Evolutionary conservation across 2,888 invertebrate genomes (phyloP), one percentile per base, ranked within the genome.

Genomic region (Arctia plantaginis): DNA sequence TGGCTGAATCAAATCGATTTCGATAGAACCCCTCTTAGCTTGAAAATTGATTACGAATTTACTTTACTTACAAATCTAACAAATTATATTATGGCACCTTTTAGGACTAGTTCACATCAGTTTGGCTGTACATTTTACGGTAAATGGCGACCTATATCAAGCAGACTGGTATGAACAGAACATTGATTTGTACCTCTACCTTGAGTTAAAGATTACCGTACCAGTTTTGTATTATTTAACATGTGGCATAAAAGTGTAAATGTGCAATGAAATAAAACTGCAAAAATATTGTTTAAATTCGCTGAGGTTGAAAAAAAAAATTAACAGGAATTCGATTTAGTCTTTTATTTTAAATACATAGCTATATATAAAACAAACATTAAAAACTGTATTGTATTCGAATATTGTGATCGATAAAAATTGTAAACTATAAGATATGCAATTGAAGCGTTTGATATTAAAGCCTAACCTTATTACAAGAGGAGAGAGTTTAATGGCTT

Each of bases 21-120:
- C n/a, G 75, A 69, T 74, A 67, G 76, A 82, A 74, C 68, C 39
- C 65, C 55, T 59, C 35, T 66, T 69, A 76, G 70, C 78, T 80
- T 78, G 82, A 75, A 84, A 82, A 82, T 82, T 80, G 82, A 82
- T 82, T 82, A 78, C 65, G 71, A 75, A 78, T 82, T 78, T 70
- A 82, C 74, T 73, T 74, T 73, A 80, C 66, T 33, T 72, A 77
- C 67, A 73, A 82, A 69, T 62, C 67, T 74, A 66, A 82, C 75
- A 75, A 84, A 76, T 79, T 73, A 72, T 67, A 76, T 72, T 73
- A 72, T 47, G 44, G 70, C 7, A 44, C 30, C 13, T 70, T 62
- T 39, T 35, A 23, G 51, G 30, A 65, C 51, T 65, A 30, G 7
- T 73, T 12, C 20, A 65, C 64, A 18, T n/a, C 33, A 62, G 18